A percentile compares a stretch with the other conserved stretches of the same genome.
phyloP scores from a whole-genome alignment of 2,797 vertebrate genomes.

The Chromobotia macracanthus region DNA sequence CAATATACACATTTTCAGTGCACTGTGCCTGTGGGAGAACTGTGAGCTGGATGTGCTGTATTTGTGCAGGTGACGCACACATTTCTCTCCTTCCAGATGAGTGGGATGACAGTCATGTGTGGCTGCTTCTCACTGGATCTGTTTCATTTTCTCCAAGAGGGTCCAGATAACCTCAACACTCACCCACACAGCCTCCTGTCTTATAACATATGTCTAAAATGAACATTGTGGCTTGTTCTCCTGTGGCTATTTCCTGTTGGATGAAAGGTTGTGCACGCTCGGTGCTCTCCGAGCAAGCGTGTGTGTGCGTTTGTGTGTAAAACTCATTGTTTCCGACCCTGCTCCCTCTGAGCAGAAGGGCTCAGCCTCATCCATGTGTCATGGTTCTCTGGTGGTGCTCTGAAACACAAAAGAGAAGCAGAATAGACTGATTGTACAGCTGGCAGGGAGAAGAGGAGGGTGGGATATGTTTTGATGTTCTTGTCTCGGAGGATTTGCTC shows the following conservation, averaged over 20 bases:
- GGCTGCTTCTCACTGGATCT: slow-evolving; percentile 28
- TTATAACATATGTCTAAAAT: slow-evolving; percentile 27
- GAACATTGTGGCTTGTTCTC: slow-evolving; percentile 14
- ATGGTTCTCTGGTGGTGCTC: neutral
- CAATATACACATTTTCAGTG: neutral
- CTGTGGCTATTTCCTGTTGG: slow-evolving; percentile 24
- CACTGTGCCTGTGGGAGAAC: neutral
- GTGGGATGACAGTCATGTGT: slow-evolving; percentile 37
- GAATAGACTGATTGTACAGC: slow-evolving; percentile 30
- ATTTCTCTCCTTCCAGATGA: slow-evolving; percentile 22
- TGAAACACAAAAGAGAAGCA: slow-evolving; percentile 18
- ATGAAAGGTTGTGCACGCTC: slow-evolving; percentile 10
- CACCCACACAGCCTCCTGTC: neutral
- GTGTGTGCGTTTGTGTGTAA: neutral
- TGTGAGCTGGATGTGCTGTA: neutral
- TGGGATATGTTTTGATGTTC: slow-evolving; percentile 38
- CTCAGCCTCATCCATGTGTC: slow-evolving; percentile 37
- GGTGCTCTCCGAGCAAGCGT: neutral
- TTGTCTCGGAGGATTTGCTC: slow-evolving; percentile 36
- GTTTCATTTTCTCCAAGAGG: slow-evolving; percentile 18
- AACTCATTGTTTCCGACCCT: slow-evolving; percentile 25
- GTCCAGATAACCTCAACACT: slow-evolving; percentile 22
- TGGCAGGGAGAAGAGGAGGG: slow-evolving; percentile 23
- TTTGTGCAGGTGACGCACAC: neutral
- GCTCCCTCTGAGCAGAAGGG: neutral